A percentile compares a stretch with the other conserved stretches of the same genome.
Evolutionary conservation across 2,888 invertebrate species (phyloP).

Genomic region (Caenorhabditis drosophilae): DNA sequence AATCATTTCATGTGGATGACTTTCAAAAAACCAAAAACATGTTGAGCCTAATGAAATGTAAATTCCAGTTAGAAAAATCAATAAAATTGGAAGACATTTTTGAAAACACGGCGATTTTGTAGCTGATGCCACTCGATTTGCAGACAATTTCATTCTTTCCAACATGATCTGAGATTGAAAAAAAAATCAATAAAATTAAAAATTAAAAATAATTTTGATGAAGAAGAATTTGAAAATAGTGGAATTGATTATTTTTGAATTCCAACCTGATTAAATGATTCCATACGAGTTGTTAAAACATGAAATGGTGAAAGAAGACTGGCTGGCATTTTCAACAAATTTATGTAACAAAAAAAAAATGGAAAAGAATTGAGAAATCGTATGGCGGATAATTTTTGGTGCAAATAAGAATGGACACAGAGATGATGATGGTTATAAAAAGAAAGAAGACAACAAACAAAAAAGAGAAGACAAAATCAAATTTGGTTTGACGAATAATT

Average conservation of each 20-base stretch:
- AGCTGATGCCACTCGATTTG: conserved; percentile 21
- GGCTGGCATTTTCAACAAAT: conserved; percentile 13
- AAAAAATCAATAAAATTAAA: not conserved
- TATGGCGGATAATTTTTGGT: too few species aligned
- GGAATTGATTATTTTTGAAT: conserved; percentile 1
- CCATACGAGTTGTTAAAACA: conserved; percentile 37
- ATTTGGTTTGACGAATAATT: too few species aligned
- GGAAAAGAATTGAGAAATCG: conserved; percentile 1
- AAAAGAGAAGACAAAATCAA: too few species aligned
- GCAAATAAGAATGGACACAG: too few species aligned
- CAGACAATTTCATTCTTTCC: conserved; percentile 33
- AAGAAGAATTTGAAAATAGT: not conserved
- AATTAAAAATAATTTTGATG: conserved; percentile 6
- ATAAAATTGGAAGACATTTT: conserved; percentile 25
- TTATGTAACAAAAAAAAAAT: not conserved
- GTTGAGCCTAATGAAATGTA: conserved; percentile 60
- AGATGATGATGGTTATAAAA: too few species aligned
- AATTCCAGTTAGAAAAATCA: conserved; percentile 33
- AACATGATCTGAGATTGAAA: conserved; percentile 37
- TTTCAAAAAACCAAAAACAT: conserved; percentile 57
- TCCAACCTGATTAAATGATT: conserved; percentile 41
- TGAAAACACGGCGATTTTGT: conserved; percentile 30
- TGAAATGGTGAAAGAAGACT: conserved; percentile 43
- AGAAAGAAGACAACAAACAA: too few species aligned
- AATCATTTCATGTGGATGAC: conserved; percentile 45